Evolutionary conservation across 2,888 invertebrate species (phyloP).

Genomic region (Scaptomyza reducta): DNA sequence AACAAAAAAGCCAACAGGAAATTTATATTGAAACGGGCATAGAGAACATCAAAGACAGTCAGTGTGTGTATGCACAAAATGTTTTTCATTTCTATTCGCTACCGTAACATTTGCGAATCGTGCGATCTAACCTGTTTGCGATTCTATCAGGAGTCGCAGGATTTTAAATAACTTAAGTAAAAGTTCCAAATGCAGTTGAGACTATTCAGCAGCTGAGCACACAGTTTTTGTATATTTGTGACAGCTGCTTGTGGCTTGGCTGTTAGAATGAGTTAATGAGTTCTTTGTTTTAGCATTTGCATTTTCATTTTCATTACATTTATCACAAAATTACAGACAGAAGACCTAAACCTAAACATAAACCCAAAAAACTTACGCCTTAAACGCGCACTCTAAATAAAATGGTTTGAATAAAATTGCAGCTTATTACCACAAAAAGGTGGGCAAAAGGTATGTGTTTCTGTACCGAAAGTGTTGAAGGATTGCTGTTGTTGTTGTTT

Average conservation of each 20-base stretch:
- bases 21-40: constrained; percentile 8
- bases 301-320: constrained; percentile 41
- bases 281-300: constrained; percentile 54
- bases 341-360: neutral
- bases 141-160: neutral
- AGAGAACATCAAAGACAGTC: neutral
- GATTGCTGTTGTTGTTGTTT: constrained; percentile 12
- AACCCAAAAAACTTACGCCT: neutral
- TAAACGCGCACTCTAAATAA: neutral
- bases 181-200: constrained; percentile 14
- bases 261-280: constrained; percentile 54
- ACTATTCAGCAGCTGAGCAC: neutral
- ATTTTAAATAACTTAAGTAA: neutral
- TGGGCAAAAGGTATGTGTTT: constrained; percentile 7
- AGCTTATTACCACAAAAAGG: constrained; percentile 65
- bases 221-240: neutral
- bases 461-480: constrained; percentile 1
- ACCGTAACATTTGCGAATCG: neutral
- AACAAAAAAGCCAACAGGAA: constrained; percentile 9
- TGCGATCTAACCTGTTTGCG: neutral
- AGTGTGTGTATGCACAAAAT: neutral
- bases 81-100: neutral
- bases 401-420: constrained; percentile 64
- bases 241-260: constrained; percentile 1
- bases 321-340: constrained; percentile 63